These are phyloP conservation scores for Drosophila yakuba DNA, from an alignment of 1,140 invertebrate genomes.

Conservation along the genomic window DNA sequence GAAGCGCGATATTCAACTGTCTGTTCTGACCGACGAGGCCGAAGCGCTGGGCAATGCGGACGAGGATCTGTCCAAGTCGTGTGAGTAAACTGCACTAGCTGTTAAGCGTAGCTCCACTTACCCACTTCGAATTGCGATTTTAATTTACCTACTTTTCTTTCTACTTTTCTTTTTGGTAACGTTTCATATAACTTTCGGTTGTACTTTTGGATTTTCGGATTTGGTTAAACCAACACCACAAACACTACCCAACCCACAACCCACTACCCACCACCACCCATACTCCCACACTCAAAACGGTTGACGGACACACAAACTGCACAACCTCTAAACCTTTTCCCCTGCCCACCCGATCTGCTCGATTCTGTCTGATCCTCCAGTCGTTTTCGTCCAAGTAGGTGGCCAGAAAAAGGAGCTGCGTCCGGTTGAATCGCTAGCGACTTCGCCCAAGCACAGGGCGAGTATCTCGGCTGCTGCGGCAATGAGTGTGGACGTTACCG, in stretches of 20 bases:
- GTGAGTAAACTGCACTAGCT: conserved; percentile 58
- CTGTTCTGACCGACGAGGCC: conserved; percentile 94
- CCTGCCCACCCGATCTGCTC: conserved; percentile 36
- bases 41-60: conserved; percentile 85
- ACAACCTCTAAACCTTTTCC: conserved; percentile 13
- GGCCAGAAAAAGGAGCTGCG: conserved; percentile 83
- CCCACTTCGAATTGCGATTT: conserved; percentile 60
- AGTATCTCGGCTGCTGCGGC: conserved; percentile 80
- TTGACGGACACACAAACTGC: conserved; percentile 69
- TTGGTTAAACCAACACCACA: conserved; percentile 64
- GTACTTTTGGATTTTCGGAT: conserved; percentile 81
- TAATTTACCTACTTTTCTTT: conserved; percentile 80
- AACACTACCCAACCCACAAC: conserved; percentile 39
- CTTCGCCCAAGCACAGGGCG: conserved; percentile 84
- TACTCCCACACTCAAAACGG: conserved; percentile 56
- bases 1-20: conserved; percentile 95
- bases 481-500: conserved; percentile 65
- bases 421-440: conserved; percentile 76
- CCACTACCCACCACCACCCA: conserved; percentile 23
- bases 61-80: conserved; percentile 84
- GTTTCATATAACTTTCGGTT: conserved; percentile 67
- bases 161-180: conserved; percentile 75
- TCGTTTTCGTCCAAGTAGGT: conserved; percentile 85
- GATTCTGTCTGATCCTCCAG: conserved; percentile 74
- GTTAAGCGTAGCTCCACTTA: conserved; percentile 9